Evolutionary conservation across 2,888 invertebrate genomes (phyloP).

Genomic region (Aspidiotus destructor): DNA sequence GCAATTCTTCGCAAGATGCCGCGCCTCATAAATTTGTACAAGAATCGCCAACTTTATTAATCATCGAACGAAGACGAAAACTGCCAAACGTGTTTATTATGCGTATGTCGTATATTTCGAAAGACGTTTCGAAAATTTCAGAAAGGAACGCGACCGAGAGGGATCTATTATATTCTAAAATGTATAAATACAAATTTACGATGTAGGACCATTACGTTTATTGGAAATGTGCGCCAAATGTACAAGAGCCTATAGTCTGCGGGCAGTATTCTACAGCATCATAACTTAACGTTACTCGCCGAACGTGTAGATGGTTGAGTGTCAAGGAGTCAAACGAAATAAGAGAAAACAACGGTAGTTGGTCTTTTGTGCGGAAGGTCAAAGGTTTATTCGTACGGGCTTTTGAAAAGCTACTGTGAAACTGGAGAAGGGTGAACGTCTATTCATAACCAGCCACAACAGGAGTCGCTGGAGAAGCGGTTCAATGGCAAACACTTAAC

Average conservation of each 20-base stretch:
- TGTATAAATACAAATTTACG: constrained; percentile 7
- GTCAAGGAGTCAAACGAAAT: constrained; percentile 26
- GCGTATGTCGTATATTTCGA: neutral
- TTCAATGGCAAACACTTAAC: constrained; percentile 32
- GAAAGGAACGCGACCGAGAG: constrained; percentile 10
- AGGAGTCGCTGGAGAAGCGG: constrained; percentile 25
- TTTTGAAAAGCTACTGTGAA: constrained; percentile 30
- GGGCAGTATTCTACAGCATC: too few species aligned
- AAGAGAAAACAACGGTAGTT: constrained; percentile 29
- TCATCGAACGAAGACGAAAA: too few species aligned
- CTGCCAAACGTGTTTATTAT: too few species aligned
- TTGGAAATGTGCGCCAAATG: constrained; percentile 18
- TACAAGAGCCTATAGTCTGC: neutral
- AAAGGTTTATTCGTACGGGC: constrained; percentile 30
- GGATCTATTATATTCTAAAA: neutral
- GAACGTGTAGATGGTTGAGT: constrained; percentile 7
- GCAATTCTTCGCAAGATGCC: too few species aligned
- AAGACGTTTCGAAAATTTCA: constrained; percentile 21
- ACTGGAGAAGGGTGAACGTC: constrained; percentile 31
- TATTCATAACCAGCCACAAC: constrained; percentile 30
- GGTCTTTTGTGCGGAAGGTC: constrained; percentile 28
- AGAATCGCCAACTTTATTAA: too few species aligned
- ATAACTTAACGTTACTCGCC: too few species aligned
- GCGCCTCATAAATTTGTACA: too few species aligned
- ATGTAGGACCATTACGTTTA: neutral